Evolutionary conservation across 2,888 invertebrate species (phyloP), one percentile per base, ranked within the genome.

Genomic region (Gastracanthus pulcherrimus): DNA sequence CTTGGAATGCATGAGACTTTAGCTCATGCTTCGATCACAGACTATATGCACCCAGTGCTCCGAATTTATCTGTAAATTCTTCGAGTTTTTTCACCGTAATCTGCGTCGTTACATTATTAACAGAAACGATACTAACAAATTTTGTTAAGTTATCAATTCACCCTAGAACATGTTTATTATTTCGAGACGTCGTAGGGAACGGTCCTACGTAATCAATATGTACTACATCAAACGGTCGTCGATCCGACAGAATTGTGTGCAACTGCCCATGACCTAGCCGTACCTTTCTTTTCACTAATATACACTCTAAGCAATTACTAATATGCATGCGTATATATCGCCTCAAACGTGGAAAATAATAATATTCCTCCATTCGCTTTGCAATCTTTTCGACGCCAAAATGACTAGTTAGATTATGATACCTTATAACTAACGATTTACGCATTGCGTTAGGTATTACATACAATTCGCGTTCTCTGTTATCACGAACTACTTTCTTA

Each of bases 141-240:
- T n/a, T n/a, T n/a, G n/a, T n/a, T n/a, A n/a, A n/a, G n/a, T n/a
- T n/a, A n/a, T n/a, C n/a, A n/a, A n/a, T n/a, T n/a, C n/a, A n/a
- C n/a, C 62, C 81, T 3, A 86, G 55, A 0, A 86, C 60, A 41
- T 84, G 82, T 58, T 82, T 84, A 67, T 85, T 85, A 16, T 62
- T 34, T 7, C 55, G 64, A 3, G 48, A 11, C 0, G 80, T 66
- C 0, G 79, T 82, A 5, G 82, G 13, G 45, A 84, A 84, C 7
- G 86, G 83, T 13, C 84, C 85, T 0, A 84, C 19, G 51, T 85
- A 84, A 60, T 84, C 85, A 1, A 84, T 23, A 62, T 86, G 82
- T 0, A 85, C 76, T 0, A 81, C 26, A 1, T 58, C 83, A 66
- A 85, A 85, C 2, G 83, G 83, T 51, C 83, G 38, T n/a, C 55